These are phyloP conservation scores for Julus scandinavius DNA, from an alignment of 2,888 invertebrate species.

Conservation along the genomic window DNA sequence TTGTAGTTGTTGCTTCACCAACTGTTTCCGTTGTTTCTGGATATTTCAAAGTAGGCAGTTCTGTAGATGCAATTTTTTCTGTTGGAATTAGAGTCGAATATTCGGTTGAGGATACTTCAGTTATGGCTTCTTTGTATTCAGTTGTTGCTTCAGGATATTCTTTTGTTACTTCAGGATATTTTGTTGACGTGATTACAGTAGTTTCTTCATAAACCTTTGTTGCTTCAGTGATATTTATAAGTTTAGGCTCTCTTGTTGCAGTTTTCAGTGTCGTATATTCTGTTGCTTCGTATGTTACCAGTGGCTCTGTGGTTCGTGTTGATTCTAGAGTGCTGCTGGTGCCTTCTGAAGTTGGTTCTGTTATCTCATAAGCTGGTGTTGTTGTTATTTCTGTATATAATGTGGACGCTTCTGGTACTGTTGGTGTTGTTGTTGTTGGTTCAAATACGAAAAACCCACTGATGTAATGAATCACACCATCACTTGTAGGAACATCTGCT, in stretches of 20 bases:
- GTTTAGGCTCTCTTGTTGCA: constrained; percentile 3
- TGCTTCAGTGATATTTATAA: neutral
- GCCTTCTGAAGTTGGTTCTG: constrained; percentile 16
- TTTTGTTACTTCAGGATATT: constrained; percentile 21
- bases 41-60: neutral
- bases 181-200: neutral
- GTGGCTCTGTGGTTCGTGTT: neutral
- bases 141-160: constrained; percentile 40
- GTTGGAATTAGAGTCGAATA: neutral
- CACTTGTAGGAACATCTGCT: constrained; percentile 45
- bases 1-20: neutral
- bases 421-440: constrained; percentile 14
- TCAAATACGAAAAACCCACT: constrained; percentile 47
- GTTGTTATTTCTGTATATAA: neutral
- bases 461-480: constrained; percentile 53
- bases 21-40: neutral
- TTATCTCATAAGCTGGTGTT: neutral
- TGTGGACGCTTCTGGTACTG: neutral
- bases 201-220: neutral
- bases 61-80: neutral
- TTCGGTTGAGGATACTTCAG: neutral
- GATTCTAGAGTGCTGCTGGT: neutral
- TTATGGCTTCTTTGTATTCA: neutral
- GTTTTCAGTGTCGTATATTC: constrained; percentile 29
- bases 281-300: neutral